These are phyloP conservation scores for Octonoba sinensis DNA, from an alignment of 2,888 invertebrate species.

Conservation along the genomic window DNA sequence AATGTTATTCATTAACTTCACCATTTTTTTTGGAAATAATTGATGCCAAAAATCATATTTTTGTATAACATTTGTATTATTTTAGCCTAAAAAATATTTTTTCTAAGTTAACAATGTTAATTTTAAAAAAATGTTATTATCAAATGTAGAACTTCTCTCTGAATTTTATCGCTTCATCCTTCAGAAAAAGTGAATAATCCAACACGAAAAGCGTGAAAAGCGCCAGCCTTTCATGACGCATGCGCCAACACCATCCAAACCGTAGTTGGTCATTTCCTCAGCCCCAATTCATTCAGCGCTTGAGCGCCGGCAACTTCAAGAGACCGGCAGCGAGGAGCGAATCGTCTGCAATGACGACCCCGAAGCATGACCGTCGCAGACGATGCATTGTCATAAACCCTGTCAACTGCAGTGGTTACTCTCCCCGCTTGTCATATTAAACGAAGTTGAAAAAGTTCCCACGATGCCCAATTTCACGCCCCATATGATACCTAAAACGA, in stretches of 20 bases:
- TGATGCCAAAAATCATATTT: too few relatives aligned
- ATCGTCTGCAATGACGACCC: background rate
- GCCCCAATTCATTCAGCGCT: slow-evolving; percentile 46
- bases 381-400: slow-evolving; percentile 14
- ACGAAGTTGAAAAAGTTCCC: background rate
- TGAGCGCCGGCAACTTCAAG: slow-evolving; percentile 55
- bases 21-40: too few relatives aligned
- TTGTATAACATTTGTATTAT: too few relatives aligned
- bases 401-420: background rate
- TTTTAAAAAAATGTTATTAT: too few relatives aligned
- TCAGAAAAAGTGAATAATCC: too few relatives aligned
- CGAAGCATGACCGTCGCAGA: background rate
- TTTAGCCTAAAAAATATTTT: too few relatives aligned
- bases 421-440: background rate
- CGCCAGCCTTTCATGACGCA: slow-evolving; percentile 23
- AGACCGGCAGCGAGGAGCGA: background rate
- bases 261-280: slow-evolving; percentile 53
- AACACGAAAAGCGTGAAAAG: slow-evolving; percentile 13
- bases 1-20: too few relatives aligned
- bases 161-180: too few relatives aligned
- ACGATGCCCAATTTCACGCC: slow-evolving; percentile 28
- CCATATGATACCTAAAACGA: slow-evolving; percentile 4
- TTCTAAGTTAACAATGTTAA: too few relatives aligned
- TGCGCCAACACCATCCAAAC: slow-evolving; percentile 36
- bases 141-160: too few relatives aligned